Conservation (phyloP, 2,888 invertebrate genomes). For the Lepidochrysops patricia region DNA sequence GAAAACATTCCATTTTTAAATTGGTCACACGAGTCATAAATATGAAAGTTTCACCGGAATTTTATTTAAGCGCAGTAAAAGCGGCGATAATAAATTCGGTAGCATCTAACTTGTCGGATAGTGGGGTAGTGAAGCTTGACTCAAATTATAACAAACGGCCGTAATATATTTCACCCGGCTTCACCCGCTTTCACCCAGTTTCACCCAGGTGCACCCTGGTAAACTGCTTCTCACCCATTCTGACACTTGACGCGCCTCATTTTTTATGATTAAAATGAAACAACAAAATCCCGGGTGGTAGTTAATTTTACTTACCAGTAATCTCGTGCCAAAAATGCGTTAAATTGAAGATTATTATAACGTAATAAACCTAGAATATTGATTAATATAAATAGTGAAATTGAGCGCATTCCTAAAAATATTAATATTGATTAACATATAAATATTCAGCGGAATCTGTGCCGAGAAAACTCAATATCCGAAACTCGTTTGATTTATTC, state of each 20-base stretch:
- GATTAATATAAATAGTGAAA: no score
- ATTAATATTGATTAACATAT: no score
- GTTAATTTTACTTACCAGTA: background rate
- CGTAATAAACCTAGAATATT: background rate
- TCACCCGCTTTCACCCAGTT: no score
- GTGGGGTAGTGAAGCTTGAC: conserved; percentile 29
- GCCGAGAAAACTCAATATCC: background rate
- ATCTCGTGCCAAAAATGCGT: background rate
- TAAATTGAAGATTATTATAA: background rate
- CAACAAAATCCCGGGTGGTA: background rate
- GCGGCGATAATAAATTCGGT: conserved; percentile 12
- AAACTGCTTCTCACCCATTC: conserved; percentile 20
- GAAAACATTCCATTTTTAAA: background rate
- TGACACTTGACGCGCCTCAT: conserved; percentile 15
- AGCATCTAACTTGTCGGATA: conserved; percentile 21
- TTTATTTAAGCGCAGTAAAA: conserved; percentile 6
- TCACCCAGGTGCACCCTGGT: conserved; percentile 28
- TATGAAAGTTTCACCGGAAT: background rate
- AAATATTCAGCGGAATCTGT: background rate
- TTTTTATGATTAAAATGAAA: conserved; percentile 11
- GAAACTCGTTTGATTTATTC: background rate
- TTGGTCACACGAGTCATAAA: background rate
- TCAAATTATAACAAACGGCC: conserved; percentile 51
- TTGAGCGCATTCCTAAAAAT: no score
- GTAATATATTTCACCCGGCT: conserved; percentile 43